phyloP scores from a whole-genome alignment of 2,113 vertebrate genomes.

The Serinus canaria region DNA sequence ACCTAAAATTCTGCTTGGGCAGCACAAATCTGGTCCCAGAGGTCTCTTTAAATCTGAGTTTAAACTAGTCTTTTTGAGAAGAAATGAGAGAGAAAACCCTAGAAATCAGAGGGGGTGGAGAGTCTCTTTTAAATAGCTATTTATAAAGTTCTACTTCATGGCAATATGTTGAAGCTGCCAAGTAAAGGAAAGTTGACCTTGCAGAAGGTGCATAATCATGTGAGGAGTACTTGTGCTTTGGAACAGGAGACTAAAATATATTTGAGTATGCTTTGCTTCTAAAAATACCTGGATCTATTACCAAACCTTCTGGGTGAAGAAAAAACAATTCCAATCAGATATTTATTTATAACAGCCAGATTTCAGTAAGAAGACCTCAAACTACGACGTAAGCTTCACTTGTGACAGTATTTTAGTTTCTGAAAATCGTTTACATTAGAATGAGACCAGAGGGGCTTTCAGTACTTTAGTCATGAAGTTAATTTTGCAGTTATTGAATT shows the following conservation, averaged over 20 bases:
- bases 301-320: background rate
- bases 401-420: background rate
- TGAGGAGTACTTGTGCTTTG: background rate
- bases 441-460: background rate
- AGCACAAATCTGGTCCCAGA: background rate
- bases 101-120: rapidly evolving
- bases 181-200: constrained; percentile 1
- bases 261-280: background rate
- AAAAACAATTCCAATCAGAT: background rate
- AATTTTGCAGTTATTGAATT: background rate
- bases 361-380: background rate
- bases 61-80: background rate
- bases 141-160: background rate
- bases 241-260: background rate
- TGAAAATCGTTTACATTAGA: background rate
- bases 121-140: background rate
- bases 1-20: background rate
- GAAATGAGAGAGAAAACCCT: background rate
- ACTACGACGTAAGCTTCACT: background rate
- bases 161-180: background rate
- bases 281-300: constrained; percentile 3
- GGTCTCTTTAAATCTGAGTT: background rate
- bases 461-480: background rate
- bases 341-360: constrained; percentile 3
- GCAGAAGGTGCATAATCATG: background rate